A percentile compares a stretch with the other conserved stretches of the same genome.
Conservation (phyloP, 2,797 vertebrate genomes). For the Macropus fuliginosus region DNA sequence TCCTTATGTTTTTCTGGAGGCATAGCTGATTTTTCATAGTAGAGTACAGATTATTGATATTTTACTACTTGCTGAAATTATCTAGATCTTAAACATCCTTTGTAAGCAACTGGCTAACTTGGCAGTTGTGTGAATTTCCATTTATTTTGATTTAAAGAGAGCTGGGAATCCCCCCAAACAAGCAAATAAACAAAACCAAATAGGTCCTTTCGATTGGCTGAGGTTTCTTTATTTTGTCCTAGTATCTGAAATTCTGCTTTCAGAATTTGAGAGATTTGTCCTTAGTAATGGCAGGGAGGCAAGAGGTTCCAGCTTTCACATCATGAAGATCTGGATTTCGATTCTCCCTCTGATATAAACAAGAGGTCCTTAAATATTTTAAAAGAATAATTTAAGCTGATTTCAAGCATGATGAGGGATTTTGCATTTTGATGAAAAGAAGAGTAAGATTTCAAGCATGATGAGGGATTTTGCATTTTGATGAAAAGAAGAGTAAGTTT, state of each 20-base stretch:
- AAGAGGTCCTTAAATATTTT: not conserved
- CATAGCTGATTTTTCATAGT: not conserved
- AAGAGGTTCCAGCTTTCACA: no score
- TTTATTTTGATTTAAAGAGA: not conserved
- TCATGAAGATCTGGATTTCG: no score
- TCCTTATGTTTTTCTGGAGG: not conserved
- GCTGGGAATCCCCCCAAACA: not conserved
- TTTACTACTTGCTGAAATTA: not conserved
- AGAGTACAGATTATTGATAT: not conserved
- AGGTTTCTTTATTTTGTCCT: not conserved
- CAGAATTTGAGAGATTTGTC: not conserved
- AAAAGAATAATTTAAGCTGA: not conserved
- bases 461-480: not conserved
- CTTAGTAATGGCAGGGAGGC: no score
- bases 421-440: not conserved
- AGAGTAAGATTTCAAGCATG: not conserved
- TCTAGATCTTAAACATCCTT: not conserved
- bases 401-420: not conserved
- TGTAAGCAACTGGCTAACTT: not conserved
- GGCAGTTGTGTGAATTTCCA: not conserved
- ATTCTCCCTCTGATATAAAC: not conserved
- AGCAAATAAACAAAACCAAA: not conserved
- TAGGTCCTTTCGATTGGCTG: not conserved
- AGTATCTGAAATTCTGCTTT: not conserved
- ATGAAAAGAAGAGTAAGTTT: not conserved